These are phyloP conservation scores for Sepiola atlantica DNA, from an alignment of 2,888 invertebrate species.

Conservation along the genomic window DNA sequence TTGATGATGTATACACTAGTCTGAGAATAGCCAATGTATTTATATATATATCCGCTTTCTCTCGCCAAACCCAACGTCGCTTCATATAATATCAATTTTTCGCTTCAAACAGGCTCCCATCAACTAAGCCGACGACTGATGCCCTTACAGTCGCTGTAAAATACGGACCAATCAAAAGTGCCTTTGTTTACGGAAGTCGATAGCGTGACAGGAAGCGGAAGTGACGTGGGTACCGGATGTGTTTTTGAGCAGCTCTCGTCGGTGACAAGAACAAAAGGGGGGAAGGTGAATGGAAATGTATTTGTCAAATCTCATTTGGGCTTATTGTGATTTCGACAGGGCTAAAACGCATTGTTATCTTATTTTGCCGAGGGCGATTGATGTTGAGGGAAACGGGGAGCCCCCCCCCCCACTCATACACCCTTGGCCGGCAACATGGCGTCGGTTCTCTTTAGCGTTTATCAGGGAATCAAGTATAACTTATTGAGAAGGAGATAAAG, in stretches of 20 bases:
- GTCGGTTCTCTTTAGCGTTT: background rate
- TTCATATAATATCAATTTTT: too few relatives aligned
- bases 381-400: background rate
- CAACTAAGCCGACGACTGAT: too few relatives aligned
- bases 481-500: too few relatives aligned
- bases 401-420: background rate
- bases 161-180: background rate
- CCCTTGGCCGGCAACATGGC: background rate
- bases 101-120: too few relatives aligned
- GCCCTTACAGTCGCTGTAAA: background rate
- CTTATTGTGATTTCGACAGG: slow-evolving; percentile 8
- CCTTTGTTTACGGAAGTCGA: slow-evolving; percentile 12
- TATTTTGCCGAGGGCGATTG: background rate
- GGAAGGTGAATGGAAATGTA: background rate
- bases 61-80: too few relatives aligned
- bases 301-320: background rate
- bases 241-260: background rate
- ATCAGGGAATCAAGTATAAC: background rate
- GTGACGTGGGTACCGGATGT: background rate
- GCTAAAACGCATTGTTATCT: background rate
- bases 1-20: too few relatives aligned
- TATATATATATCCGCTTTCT: too few relatives aligned
- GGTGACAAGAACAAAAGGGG: background rate
- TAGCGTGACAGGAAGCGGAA: background rate
- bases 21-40: too few relatives aligned